Evolutionary conservation across 2,113 vertebrate genomes (phyloP).

Genomic region (Nycticorax nycticorax): DNA sequence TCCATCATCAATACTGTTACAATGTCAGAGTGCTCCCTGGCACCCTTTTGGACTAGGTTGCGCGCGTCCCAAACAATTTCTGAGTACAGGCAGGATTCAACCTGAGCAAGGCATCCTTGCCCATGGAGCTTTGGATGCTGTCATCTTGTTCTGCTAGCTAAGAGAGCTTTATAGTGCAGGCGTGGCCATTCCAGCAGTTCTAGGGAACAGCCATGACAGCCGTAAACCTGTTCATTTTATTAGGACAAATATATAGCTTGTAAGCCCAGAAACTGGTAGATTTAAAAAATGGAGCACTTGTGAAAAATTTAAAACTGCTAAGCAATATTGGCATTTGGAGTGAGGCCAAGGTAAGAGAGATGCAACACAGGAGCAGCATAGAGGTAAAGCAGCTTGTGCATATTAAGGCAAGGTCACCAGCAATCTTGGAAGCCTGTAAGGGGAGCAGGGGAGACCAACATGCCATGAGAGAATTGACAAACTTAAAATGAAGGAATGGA

Average conservation of each 20-base stretch:
- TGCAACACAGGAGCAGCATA: neutral
- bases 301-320: neutral
- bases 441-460: neutral
- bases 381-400: neutral
- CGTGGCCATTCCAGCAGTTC: neutral
- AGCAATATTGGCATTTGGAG: neutral
- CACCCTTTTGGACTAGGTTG: neutral
- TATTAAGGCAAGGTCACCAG: neutral
- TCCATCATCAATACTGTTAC: neutral
- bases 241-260: neutral
- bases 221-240: neutral
- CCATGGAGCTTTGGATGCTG: neutral
- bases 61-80: neutral
- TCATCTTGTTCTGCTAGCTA: neutral
- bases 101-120: neutral
- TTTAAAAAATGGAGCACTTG: neutral
- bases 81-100: neutral
- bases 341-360: neutral
- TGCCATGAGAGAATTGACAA: neutral
- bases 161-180: neutral
- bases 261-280: neutral
- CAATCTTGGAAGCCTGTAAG: neutral
- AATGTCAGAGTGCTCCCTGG: neutral
- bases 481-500: neutral
- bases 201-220: neutral